Percentiles rank a stretch among this genome's conserved stretches.
Evolutionary conservation across 2,888 invertebrate species (phyloP).

Genomic region (Andrena flavipes): DNA sequence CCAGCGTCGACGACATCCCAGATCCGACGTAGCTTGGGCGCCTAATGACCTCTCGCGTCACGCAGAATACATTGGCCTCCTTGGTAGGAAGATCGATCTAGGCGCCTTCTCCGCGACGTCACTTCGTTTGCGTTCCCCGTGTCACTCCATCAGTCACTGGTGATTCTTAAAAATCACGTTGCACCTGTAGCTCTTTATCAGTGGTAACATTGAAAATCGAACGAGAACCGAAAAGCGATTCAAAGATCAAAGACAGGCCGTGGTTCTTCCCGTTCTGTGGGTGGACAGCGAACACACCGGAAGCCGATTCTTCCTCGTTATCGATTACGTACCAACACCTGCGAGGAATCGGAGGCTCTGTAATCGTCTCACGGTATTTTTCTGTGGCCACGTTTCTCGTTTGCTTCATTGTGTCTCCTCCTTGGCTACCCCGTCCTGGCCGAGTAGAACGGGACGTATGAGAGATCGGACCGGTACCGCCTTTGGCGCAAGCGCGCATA

Average conservation of each 20-base stretch:
- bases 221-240: conserved; percentile 2
- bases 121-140: conserved; percentile 28
- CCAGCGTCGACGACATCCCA: conserved; percentile 67
- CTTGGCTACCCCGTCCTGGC: not conserved
- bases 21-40: conserved; percentile 68
- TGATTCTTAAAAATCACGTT: not conserved
- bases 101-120: conserved; percentile 22
- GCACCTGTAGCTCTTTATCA: conserved; percentile 37
- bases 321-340: conserved; percentile 70
- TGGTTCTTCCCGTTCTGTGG: conserved; percentile 54
- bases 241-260: conserved; percentile 45
- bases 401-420: conserved; percentile 43
- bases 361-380: conserved; percentile 72
- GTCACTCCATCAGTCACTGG: not conserved
- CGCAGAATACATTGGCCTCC: conserved; percentile 43
- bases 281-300: conserved; percentile 57
- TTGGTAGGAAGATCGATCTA: conserved; percentile 60
- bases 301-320: conserved; percentile 58
- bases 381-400: conserved; percentile 35
- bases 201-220: conserved; percentile 5
- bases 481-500: conserved; percentile 75
- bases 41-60: conserved; percentile 72
- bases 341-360: conserved; percentile 65
- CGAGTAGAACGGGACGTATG: conserved; percentile 44
- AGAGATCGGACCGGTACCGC: conserved; percentile 70